Percentiles rank a stretch among this genome's conserved stretches.
These are phyloP conservation scores for Luperina testacea DNA, from an alignment of 2,888 invertebrate genomes.

Conservation along the genomic window DNA sequence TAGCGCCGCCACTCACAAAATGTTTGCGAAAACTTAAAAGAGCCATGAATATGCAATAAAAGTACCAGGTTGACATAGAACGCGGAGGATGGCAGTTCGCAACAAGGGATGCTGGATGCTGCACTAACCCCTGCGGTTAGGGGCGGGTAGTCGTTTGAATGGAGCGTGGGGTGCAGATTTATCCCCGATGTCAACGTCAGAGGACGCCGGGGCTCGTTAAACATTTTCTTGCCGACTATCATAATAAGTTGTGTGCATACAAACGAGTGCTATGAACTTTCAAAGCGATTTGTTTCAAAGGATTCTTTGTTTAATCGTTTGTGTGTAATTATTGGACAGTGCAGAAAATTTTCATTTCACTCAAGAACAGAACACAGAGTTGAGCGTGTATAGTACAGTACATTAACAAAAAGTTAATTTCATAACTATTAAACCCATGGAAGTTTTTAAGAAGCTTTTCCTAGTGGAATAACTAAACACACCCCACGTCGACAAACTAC, in stretches of 20 bases:
- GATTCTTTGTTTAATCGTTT: slow-evolving; percentile 17
- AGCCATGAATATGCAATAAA: slow-evolving; percentile 88
- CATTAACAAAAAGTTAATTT: background rate
- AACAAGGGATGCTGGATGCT: slow-evolving; percentile 88
- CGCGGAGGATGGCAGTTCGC: slow-evolving; percentile 80
- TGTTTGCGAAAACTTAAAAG: slow-evolving; percentile 82
- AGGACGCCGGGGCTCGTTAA: slow-evolving; percentile 61
- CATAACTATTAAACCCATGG: background rate
- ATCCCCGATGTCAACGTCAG: slow-evolving; percentile 66
- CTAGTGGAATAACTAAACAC: background rate
- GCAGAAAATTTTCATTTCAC: slow-evolving; percentile 1
- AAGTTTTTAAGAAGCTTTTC: background rate
- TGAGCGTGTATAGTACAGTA: background rate
- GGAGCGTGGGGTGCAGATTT: slow-evolving; percentile 73
- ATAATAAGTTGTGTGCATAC: slow-evolving; percentile 44
- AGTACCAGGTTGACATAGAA: slow-evolving; percentile 84
- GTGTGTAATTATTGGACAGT: background rate
- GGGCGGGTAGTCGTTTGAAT: slow-evolving; percentile 73
- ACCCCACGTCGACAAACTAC: background rate
- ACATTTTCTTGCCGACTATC: slow-evolving; percentile 65
- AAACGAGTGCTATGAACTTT: slow-evolving; percentile 15
- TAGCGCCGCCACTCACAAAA: slow-evolving; percentile 51
- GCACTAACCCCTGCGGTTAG: slow-evolving; percentile 81
- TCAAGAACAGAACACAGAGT: background rate
- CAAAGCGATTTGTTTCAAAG: slow-evolving; percentile 26